phyloP scores from a whole-genome alignment of 2,113 vertebrate genomes.

The Microcebus lehilahytsara region DNA sequence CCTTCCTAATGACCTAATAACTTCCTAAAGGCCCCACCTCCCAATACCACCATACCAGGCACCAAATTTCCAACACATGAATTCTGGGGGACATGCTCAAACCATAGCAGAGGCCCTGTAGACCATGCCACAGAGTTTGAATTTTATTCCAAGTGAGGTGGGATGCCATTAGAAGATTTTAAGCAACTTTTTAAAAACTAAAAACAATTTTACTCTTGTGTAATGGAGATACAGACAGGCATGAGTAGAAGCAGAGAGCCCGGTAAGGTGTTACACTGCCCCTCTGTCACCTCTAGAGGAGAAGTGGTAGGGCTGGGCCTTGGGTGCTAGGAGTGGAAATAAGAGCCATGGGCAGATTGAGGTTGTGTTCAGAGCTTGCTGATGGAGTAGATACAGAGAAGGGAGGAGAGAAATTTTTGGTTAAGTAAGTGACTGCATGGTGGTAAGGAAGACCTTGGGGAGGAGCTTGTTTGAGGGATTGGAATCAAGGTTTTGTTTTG shows the following conservation, averaged over 20 bases:
- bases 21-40: neutral
- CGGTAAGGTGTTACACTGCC: neutral
- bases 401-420: neutral
- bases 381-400: neutral
- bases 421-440: neutral
- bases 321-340: neutral
- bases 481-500: neutral
- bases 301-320: neutral
- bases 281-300: neutral
- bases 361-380: neutral
- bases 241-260: neutral
- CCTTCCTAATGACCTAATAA: neutral
- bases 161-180: neutral
- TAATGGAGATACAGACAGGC: neutral
- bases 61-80: neutral
- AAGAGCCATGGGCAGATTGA: neutral
- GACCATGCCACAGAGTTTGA: neutral
- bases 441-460: neutral
- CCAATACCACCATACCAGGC: neutral
- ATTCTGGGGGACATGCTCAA: neutral
- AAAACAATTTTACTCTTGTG: neutral
- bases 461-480: neutral
- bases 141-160: neutral
- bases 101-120: neutral
- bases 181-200: neutral